Conservation (phyloP, 2,888 invertebrate genomes). For the Alsophila aescularia region DNA sequence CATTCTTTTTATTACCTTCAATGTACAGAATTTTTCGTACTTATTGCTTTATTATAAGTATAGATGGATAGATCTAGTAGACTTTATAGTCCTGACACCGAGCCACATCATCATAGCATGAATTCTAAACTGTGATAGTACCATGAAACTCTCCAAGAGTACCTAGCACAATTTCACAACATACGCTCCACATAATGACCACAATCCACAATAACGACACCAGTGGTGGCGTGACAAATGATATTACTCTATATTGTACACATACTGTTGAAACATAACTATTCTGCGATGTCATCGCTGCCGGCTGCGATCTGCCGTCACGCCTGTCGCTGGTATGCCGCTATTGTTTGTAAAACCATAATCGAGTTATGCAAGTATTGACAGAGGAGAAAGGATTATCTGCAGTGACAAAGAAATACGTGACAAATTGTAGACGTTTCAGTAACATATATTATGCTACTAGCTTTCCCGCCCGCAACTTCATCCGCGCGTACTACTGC, state of each 20-base stretch:
- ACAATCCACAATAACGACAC: constrained; percentile 24
- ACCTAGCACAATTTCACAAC: constrained; percentile 12
- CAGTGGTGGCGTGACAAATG: constrained; percentile 44
- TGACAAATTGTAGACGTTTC: too few relatives aligned
- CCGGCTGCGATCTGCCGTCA: constrained; percentile 41
- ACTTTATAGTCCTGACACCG: too few relatives aligned
- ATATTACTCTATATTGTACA: constrained; percentile 35
- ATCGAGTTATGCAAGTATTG: not conserved
- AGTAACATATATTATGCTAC: too few relatives aligned
- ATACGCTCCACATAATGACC: constrained; percentile 23
- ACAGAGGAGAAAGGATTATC: not conserved
- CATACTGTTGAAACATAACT: constrained; percentile 44
- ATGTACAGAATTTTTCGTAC: too few relatives aligned
- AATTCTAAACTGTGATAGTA: not conserved
- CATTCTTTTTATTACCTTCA: too few relatives aligned
- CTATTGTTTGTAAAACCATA: not conserved
- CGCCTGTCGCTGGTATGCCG: constrained; percentile 37
- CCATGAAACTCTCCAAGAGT: not conserved
- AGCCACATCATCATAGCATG: too few relatives aligned
- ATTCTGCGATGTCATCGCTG: constrained; percentile 42
- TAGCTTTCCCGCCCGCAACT: too few relatives aligned
- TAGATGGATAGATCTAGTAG: too few relatives aligned
- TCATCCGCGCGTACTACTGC: too few relatives aligned
- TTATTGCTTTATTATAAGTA: too few relatives aligned
- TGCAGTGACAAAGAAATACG: not conserved